These are phyloP conservation scores for Oegoconia quadripuncta DNA, from an alignment of 2,888 invertebrate species.

Conservation along the genomic window DNA sequence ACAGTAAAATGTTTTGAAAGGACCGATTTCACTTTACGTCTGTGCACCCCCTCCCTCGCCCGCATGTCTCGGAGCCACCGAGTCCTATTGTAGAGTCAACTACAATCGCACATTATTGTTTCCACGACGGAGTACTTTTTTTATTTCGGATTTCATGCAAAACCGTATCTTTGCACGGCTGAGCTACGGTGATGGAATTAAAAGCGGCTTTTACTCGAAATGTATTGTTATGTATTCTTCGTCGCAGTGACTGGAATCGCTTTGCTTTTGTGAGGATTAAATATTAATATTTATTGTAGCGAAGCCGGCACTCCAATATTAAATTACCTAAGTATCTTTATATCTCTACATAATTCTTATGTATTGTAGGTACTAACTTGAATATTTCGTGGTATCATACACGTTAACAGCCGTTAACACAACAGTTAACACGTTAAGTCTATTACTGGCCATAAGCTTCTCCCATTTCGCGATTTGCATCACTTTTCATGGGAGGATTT, in stretches of 20 bases:
- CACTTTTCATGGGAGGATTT: too few relatives aligned
- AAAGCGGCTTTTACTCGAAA: conserved; percentile 57
- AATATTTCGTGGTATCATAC: too few relatives aligned
- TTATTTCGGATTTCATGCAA: conserved; percentile 63
- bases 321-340: too few relatives aligned
- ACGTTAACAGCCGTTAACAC: too few relatives aligned
- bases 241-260: conserved; percentile 8
- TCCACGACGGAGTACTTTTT: conserved; percentile 60
- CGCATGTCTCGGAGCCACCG: conserved; percentile 55
- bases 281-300: too few relatives aligned
- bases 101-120: conserved; percentile 76
- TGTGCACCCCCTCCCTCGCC: conserved; percentile 33
- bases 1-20: conserved; percentile 75
- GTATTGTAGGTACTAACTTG: too few relatives aligned
- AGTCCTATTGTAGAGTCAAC: conserved; percentile 66
- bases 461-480: too few relatives aligned
- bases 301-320: too few relatives aligned
- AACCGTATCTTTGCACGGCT: conserved; percentile 64
- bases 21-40: conserved; percentile 73
- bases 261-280: conserved; percentile 7
- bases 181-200: conserved; percentile 71
- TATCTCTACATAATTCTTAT: too few relatives aligned
- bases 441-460: too few relatives aligned
- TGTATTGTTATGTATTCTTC: conserved; percentile 41
- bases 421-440: too few relatives aligned